Base-by-base conservation (phyloP, 2,888 invertebrate species). In the Thera britannica region DNA sequence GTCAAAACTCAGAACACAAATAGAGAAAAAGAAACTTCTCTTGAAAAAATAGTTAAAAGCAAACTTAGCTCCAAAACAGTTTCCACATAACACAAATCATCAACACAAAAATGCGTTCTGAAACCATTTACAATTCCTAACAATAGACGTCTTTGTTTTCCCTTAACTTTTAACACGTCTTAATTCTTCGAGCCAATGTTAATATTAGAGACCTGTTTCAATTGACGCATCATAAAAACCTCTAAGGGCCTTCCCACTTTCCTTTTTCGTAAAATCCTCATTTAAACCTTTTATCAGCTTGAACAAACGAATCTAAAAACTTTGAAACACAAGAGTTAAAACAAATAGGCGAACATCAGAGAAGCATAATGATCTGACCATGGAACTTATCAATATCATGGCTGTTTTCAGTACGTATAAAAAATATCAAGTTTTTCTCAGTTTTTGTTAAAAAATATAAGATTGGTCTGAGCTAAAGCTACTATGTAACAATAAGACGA, bases 161-260 rank as follows among this genome's bases (percentile, higher is more conserved):
- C 8, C 12, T 7, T 23, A 3, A 41, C 23, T 23, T 44, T 44
- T 2, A 23, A 52, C 23, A 56, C n/a, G 38, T 56, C 38, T 2
- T 56, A 12, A 38, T 44, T 57, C 54, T 8, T 35, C 44, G 6
- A 57, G 34, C 55, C n/a, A 6, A 44, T 3, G 7, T 38, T 56
- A n/a, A 55, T 23, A 35, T 35, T 35, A 56, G 38, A 12, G 41
- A 23, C 3, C 23, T 8, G 57, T 57, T 12, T 23, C 5, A 11
- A 35, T 35, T 36, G 38, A 57, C 60, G 54, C 57, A 49, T 57
- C 54, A 58, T 66, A 63, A 66, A 52, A 41, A 9, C 56, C 56
- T 38, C 38, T 44, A 60, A 65, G 59, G 38, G 64, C 38, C 49
- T 70, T 66, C 56, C 60, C 70, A 64, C 70, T 58, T 70, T 63